Evolutionary conservation across 53 echinoderm and acorn worm genomes (phyloP).

Genomic region (Actinopyga echinites): DNA sequence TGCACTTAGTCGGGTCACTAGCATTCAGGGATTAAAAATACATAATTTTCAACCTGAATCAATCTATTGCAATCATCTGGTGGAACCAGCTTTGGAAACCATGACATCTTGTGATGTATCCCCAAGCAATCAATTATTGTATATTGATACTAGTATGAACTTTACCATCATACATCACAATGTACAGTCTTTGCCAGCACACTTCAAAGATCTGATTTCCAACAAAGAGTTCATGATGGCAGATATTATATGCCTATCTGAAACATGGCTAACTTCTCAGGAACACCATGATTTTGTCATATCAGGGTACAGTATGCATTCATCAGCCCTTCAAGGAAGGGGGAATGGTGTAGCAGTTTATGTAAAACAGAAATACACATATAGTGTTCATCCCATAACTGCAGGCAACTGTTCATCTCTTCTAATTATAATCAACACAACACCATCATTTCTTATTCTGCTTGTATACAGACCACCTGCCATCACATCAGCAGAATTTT

Average conservation of each 20-base stretch:
- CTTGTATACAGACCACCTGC: conserved; percentile 13
- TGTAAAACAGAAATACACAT: not conserved
- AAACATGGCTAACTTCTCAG: conserved; percentile 5
- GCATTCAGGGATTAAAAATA: not conserved
- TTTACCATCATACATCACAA: conserved; percentile 12
- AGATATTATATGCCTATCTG: conserved; percentile 15
- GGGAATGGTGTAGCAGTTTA: conserved; percentile 22
- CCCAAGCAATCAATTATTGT: too few species aligned
- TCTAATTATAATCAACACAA: not conserved
- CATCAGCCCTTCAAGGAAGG: not conserved
- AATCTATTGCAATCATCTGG: not conserved
- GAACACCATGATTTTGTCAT: not conserved
- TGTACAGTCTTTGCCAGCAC: not conserved
- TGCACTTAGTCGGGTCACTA: conserved; percentile 5
- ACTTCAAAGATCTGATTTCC: conserved; percentile 1
- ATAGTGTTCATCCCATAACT: not conserved
- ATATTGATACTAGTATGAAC: not conserved
- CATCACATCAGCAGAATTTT: not conserved
- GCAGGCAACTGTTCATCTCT: not conserved
- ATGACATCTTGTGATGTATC: too few species aligned
- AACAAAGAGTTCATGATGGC: conserved; percentile 9
- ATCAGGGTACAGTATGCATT: conserved; percentile 26
- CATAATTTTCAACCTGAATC: not conserved
- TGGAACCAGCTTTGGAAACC: too few species aligned
- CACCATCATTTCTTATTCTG: conserved; percentile 15